These are phyloP conservation scores for Luehdorfia chinensis DNA, from an alignment of 1,140 invertebrate genomes.

Conservation along the genomic window DNA sequence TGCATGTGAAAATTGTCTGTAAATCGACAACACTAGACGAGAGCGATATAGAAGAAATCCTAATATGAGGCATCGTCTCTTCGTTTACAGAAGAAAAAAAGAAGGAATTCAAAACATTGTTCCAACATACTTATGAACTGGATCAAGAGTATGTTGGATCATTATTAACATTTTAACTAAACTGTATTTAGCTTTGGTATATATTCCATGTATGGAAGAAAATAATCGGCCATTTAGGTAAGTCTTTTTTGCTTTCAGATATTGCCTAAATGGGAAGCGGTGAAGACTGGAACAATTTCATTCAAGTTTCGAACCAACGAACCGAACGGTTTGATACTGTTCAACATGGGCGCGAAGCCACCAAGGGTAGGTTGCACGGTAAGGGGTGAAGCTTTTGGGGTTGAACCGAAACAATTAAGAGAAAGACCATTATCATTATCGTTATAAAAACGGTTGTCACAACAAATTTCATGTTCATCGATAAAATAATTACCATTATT, in stretches of 20 bases:
- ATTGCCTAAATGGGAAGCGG: slow-evolving; percentile 91
- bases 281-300: slow-evolving; percentile 90
- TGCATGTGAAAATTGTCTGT: too few species aligned
- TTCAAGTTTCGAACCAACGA: slow-evolving; percentile 97
- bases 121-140: too few species aligned
- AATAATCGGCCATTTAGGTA: too few species aligned
- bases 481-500: slow-evolving; percentile 24
- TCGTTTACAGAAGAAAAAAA: too few species aligned
- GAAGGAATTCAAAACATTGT: too few species aligned
- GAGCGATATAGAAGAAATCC: too few species aligned
- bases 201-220: too few species aligned
- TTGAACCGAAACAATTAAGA: slow-evolving; percentile 45
- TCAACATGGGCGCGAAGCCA: slow-evolving; percentile 90
- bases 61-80: too few species aligned
- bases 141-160: too few species aligned
- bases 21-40: too few species aligned
- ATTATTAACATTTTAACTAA: too few species aligned
- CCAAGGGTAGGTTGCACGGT: slow-evolving; percentile 82
- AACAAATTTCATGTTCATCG: slow-evolving; percentile 29
- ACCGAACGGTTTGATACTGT: slow-evolving; percentile 94
- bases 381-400: slow-evolving; percentile 77
- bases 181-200: too few species aligned
- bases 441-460: slow-evolving; percentile 29
- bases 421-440: slow-evolving; percentile 45
- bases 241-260: slow-evolving; percentile 79